phyloP scores from a whole-genome alignment of 2,888 invertebrate genomes.

The Drosophila hamatofila region DNA sequence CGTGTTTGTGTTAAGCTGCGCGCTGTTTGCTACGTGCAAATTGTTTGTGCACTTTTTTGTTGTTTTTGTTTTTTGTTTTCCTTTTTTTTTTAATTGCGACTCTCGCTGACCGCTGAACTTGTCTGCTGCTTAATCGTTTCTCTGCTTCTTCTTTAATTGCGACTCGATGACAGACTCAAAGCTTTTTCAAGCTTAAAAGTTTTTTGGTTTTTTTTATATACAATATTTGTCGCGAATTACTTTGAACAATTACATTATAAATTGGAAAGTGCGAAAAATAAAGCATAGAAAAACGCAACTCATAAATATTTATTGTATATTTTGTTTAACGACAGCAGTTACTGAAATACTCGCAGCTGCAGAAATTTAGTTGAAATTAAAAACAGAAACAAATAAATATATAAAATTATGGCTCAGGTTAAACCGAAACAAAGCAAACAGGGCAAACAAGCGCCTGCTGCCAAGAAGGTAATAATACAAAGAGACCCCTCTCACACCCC shows the following conservation, averaged over 20 bases:
- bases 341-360: conserved; percentile 42
- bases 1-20: conserved; percentile 35
- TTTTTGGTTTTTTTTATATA: too few relatives aligned
- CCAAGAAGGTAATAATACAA: conserved; percentile 82
- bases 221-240: conserved; percentile 10
- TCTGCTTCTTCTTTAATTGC: conserved; percentile 36
- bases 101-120: conserved; percentile 17
- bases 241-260: conserved; percentile 46
- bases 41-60: conserved; percentile 28
- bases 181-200: conserved; percentile 38
- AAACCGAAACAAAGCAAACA: conserved; percentile 85
- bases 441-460: conserved; percentile 80
- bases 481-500: not conserved
- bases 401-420: conserved; percentile 84
- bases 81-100: conserved; percentile 21
- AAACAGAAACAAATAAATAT: conserved; percentile 15
- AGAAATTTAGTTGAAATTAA: conserved; percentile 68
- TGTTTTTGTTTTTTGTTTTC: conserved; percentile 5
- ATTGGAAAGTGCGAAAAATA: not conserved
- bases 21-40: conserved; percentile 37
- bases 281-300: not conserved
- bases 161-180: conserved; percentile 21
- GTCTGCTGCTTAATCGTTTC: conserved; percentile 12
- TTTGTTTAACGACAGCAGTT: conserved; percentile 38
- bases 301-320: conserved; percentile 13